Base-by-base conservation (phyloP, 2,888 invertebrate genomes). In the Euphydryas editha region DNA sequence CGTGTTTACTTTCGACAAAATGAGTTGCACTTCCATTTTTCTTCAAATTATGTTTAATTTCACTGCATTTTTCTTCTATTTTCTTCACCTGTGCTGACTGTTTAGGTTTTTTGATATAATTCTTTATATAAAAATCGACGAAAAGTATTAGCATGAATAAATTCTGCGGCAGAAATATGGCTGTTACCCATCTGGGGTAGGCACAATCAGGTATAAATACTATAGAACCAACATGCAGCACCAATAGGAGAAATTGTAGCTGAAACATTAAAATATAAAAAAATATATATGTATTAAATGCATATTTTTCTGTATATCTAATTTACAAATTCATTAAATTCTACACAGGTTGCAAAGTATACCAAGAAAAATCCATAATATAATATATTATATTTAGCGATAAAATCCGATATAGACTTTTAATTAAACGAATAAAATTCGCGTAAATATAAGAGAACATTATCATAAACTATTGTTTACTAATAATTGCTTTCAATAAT, bases 91-190 rank as follows among this genome's bases (percentile, higher is more conserved):
- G 39, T 15, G 15, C 2, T 39, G 39, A 15, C 39, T 39, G 39
- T 39, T 39, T 39, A 39, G 84, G 82, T 69, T 89, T 90, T 18
- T 68, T 83, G 1, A 95, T 75, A 75, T 96, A 96, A 0, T 94
- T 78, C 75, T 94, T 94, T 57, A 93, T 93, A 72, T 96, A 96
- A 79, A 96, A 96, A 66, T 96, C 95, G 0, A 87, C 76, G 76
- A 96, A 96, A 1, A 96, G 82, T 3, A 94, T 75, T 0, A 95
- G 84, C 93, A 96, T 95, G 75, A 95, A 94, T 0, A 94, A 46
- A 78, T 95, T 95, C 78, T 96, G 96, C 0, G 95, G 94, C 0
- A 95, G 80, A 55, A 95, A 91, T 0, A 95, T n/a, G 0, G 92
- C 88, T 0, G 92, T 84, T 0, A 84, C 80, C 91, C 94, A 93